Conservation (phyloP, 2,113 vertebrate species). For the Aplodontia rufa region DNA sequence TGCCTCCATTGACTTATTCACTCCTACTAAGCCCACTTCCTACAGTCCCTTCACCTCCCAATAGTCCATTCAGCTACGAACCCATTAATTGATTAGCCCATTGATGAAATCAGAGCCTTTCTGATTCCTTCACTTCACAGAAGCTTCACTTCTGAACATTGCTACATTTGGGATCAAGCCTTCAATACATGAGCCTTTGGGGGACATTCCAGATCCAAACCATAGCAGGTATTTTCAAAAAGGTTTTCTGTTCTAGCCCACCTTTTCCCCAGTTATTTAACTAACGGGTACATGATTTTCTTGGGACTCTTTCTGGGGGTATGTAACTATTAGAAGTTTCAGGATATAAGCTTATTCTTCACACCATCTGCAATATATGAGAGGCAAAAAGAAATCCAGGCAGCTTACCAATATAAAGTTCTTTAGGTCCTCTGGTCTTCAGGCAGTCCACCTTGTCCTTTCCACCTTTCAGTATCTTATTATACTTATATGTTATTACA, state of each 20-base stretch:
- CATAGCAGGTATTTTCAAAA: too few relatives aligned
- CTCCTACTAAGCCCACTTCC: too few relatives aligned
- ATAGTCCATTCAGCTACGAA: too few relatives aligned
- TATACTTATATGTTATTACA: constrained; percentile 29
- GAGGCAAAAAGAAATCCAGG: not conserved
- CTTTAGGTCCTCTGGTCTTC: not conserved
- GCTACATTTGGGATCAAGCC: too few relatives aligned
- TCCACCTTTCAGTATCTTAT: not conserved
- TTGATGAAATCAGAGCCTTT: too few relatives aligned
- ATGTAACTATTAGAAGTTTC: not conserved
- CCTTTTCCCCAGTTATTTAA: not conserved
- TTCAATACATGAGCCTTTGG: too few relatives aligned
- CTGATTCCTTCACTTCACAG: too few relatives aligned
- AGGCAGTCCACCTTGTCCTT: not conserved
- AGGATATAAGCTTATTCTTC: not conserved
- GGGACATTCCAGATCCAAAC: too few relatives aligned
- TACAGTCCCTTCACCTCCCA: too few relatives aligned
- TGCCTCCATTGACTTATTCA: too few relatives aligned
- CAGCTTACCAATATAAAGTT: not conserved
- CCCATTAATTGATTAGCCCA: too few relatives aligned
- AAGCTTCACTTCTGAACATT: too few relatives aligned
- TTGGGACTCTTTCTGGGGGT: not conserved
- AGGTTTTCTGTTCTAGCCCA: constrained; percentile 12
- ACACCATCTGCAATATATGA: not conserved
- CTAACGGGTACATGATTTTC: not conserved